Evolutionary conservation across 2,797 vertebrate species (phyloP).

Genomic region (Emys orbicularis): DNA sequence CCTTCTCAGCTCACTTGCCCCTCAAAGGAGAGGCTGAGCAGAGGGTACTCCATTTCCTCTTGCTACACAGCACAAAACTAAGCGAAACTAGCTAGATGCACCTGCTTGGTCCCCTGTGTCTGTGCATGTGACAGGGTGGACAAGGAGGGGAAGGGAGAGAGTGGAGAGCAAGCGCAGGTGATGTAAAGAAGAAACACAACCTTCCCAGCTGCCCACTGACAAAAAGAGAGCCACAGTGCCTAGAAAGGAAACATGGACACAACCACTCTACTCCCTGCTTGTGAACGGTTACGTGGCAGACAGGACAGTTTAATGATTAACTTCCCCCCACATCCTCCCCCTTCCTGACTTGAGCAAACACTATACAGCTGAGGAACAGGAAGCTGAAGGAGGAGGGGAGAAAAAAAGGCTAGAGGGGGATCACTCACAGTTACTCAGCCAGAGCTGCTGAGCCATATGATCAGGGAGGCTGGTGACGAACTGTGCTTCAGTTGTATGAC

Average conservation of each 20-base stretch:
- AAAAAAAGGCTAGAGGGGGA: constrained; percentile 8
- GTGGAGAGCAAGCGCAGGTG: not conserved
- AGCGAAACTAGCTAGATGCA: not conserved
- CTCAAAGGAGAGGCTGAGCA: rapidly evolving
- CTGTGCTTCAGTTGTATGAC: constrained; percentile 1
- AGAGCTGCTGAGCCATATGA: not conserved
- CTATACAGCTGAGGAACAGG: constrained; percentile 46
- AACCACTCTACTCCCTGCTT: not conserved
- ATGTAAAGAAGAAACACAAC: not conserved
- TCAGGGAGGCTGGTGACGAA: not conserved
- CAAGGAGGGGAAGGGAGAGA: not conserved
- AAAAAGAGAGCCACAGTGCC: not conserved
- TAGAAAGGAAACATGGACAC: not conserved
- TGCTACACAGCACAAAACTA: rapidly evolving
- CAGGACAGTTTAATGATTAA: constrained; percentile 69
- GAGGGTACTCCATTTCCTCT: not conserved
- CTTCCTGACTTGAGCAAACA: constrained; percentile 71
- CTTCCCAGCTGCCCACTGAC: not conserved
- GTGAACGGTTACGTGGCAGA: constrained; percentile 68
- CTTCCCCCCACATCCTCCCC: constrained; percentile 64
- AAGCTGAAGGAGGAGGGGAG: constrained; percentile 38
- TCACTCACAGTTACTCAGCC: not conserved
- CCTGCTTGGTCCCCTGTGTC: not conserved
- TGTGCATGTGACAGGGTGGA: not conserved
- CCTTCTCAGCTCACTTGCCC: not conserved